phyloP scores from a whole-genome alignment of 2,113 vertebrate genomes.

The Sciurus niger region DNA sequence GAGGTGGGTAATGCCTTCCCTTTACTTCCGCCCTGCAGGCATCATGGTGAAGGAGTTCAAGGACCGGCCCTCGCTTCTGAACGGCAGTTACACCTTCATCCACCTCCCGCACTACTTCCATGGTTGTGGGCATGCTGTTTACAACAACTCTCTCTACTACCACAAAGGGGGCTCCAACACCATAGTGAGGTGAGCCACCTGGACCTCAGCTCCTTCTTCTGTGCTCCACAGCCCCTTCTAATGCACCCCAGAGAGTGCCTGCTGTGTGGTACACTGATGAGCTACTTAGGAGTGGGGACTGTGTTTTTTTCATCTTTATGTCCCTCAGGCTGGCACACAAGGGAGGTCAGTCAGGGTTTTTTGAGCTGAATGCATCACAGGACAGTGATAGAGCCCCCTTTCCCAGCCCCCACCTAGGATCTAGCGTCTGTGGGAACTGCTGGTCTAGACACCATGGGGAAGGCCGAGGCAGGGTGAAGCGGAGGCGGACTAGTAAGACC shows the following conservation, averaged over 20 bases:
- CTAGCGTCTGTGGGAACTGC: neutral
- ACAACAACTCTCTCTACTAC: slow-evolving; percentile 95
- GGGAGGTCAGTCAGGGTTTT: neutral
- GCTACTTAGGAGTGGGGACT: neutral
- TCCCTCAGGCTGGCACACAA: neutral
- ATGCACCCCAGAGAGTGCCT: fast-evolving
- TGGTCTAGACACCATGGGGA: neutral
- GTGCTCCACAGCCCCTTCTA: neutral
- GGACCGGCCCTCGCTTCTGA: slow-evolving; percentile 91
- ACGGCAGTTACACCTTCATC: slow-evolving; percentile 89
- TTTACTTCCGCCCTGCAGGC: slow-evolving; percentile 86
- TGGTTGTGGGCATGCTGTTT: slow-evolving; percentile 94
- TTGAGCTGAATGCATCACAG: neutral
- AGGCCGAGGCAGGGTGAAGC: neutral
- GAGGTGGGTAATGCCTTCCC: neutral
- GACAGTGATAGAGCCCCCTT: fast-evolving
- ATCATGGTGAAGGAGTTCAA: slow-evolving; percentile 92
- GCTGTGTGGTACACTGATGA: fast-evolving
- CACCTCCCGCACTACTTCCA: slow-evolving; percentile 93
- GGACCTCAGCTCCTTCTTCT: neutral
- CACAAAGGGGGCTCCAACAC: slow-evolving; percentile 93
- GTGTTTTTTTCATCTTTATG: neutral
- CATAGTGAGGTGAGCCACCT: slow-evolving; percentile 92
- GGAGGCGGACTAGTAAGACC: neutral
- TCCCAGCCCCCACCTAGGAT: neutral